phyloP scores from a whole-genome alignment of 2,797 vertebrate genomes.

The Syncerus caffer region DNA sequence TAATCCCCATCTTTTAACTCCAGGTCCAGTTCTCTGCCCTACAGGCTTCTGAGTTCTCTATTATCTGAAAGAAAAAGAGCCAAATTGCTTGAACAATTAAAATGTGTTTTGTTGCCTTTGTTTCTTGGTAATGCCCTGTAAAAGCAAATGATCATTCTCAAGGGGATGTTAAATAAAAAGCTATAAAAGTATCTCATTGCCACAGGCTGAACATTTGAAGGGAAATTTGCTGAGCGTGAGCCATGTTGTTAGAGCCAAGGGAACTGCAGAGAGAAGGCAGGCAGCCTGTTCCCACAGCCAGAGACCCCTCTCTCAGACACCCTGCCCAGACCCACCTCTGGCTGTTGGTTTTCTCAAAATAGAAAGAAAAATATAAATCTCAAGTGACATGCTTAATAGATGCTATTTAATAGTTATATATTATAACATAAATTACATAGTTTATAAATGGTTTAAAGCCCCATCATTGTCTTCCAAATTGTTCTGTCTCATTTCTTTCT shows the following conservation, averaged over 20 bases:
- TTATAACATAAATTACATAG: background rate
- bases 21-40: background rate
- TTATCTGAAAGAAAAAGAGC: constrained; percentile 20
- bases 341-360: background rate
- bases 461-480: background rate
- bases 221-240: constrained; percentile 32
- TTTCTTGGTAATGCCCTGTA: constrained; percentile 49
- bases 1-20: background rate
- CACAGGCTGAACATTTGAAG: constrained; percentile 45
- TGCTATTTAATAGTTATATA: background rate
- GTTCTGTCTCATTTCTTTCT: background rate
- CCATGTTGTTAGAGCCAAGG: background rate
- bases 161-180: constrained; percentile 15
- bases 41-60: background rate
- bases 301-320: background rate
- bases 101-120: constrained; percentile 53
- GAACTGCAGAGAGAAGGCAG: background rate
- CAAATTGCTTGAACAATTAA: constrained; percentile 8
- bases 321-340: background rate
- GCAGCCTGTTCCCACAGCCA: background rate
- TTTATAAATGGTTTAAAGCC: background rate
- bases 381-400: background rate
- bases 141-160: constrained; percentile 52
- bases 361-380: background rate
- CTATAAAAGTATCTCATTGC: constrained; percentile 52